These are phyloP conservation scores for Ophion slaviceki DNA, from an alignment of 2,888 invertebrate genomes.

Conservation along the genomic window DNA sequence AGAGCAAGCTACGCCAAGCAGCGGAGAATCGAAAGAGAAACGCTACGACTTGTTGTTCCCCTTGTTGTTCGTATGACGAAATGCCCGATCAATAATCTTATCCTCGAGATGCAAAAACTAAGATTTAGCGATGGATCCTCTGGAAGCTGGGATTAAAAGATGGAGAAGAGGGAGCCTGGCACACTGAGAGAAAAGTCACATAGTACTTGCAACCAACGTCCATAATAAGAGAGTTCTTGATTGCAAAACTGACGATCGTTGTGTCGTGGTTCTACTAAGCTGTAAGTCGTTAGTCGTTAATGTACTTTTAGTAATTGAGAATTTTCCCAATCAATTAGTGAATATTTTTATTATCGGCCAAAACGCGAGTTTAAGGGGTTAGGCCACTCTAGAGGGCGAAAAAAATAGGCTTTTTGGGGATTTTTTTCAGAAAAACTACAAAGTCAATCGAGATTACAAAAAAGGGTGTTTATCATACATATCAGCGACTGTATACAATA, in stretches of 20 bases:
- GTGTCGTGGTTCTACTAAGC: no score
- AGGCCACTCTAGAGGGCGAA: no score
- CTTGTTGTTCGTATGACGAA: conserved; percentile 11
- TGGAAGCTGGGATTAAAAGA: conserved; percentile 17
- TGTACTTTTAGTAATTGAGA: no score
- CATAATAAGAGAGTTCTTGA: neutral
- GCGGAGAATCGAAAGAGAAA: neutral
- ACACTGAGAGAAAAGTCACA: neutral
- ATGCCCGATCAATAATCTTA: conserved; percentile 38
- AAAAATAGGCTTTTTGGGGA: no score
- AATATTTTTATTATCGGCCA: no score
- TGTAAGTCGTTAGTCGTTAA: no score
- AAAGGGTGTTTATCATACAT: no score
- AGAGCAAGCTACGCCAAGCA: conserved; percentile 5
- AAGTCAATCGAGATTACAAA: no score
- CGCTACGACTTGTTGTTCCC: neutral
- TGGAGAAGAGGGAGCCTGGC: neutral
- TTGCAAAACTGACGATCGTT: neutral
- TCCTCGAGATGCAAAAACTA: conserved; percentile 12
- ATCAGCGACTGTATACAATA: no score
- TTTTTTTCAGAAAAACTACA: no score
- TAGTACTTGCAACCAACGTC: neutral
- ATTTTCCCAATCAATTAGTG: no score
- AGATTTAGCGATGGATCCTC: neutral
- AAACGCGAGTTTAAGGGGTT: no score